Percentiles rank a stretch among this genome's conserved stretches.
Evolutionary conservation across 2,888 invertebrate genomes (phyloP).

Genomic region (Agriopis leucophaearia): DNA sequence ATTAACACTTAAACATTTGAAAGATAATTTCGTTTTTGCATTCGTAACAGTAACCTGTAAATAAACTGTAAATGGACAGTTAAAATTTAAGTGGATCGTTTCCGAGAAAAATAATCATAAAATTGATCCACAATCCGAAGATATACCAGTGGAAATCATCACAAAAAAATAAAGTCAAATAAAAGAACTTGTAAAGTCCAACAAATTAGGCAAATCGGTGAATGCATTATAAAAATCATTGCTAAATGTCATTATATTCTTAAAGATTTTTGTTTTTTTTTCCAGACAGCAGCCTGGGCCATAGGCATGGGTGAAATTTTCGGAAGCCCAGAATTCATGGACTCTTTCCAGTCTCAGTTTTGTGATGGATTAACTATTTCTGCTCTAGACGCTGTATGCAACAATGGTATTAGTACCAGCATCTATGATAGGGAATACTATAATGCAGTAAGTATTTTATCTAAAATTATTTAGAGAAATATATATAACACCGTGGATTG

Average conservation of each 20-base stretch:
- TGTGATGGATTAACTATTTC: conserved; percentile 6
- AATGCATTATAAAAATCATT: too few relatives aligned
- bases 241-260: too few relatives aligned
- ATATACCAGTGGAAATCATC: too few relatives aligned
- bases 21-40: not conserved
- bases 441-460: conserved; percentile 53
- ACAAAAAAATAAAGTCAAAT: too few relatives aligned
- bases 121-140: too few relatives aligned
- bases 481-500: too few relatives aligned
- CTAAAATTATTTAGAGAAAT: not conserved
- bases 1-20: not conserved
- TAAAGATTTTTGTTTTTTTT: not conserved
- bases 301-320: conserved; percentile 59
- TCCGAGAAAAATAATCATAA: too few relatives aligned
- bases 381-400: conserved; percentile 10
- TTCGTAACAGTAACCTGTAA: too few relatives aligned
- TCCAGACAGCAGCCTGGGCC: conserved; percentile 53
- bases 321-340: conserved; percentile 48
- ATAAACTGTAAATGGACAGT: too few relatives aligned
- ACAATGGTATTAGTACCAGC: conserved; percentile 7
- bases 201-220: too few relatives aligned
- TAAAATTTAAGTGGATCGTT: too few relatives aligned
- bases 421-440: conserved; percentile 41
- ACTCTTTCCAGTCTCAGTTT: conserved; percentile 39
- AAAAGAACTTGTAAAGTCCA: too few relatives aligned